These are phyloP conservation scores for Pseudoatta argentina DNA, from an alignment of 1,140 invertebrate genomes.

Conservation along the genomic window DNA sequence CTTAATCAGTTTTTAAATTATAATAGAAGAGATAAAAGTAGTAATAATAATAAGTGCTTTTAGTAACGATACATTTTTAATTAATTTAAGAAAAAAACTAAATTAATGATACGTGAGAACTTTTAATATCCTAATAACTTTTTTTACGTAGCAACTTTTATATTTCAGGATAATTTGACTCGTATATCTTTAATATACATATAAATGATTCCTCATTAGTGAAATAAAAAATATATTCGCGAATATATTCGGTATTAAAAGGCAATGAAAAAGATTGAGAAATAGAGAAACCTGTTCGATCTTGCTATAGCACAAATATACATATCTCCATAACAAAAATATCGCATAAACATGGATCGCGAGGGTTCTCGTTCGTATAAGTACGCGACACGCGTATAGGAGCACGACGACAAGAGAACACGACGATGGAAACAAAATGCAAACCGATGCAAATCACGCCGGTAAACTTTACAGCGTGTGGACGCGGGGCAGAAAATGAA, in stretches of 20 bases:
- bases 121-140: neutral
- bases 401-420: constrained; percentile 45
- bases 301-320: neutral
- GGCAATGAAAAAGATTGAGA: neutral
- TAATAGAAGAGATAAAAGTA: neutral
- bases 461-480: constrained; percentile 74
- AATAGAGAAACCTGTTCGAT: constrained; percentile 12
- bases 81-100: neutral
- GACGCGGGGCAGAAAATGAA: constrained; percentile 75
- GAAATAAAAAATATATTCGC: neutral
- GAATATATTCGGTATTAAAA: neutral
- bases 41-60: neutral
- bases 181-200: neutral
- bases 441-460: constrained; percentile 77
- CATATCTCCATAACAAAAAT: neutral
- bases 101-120: neutral
- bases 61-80: neutral
- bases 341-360: constrained; percentile 11
- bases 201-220: neutral
- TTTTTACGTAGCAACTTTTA: neutral
- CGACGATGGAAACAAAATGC: constrained; percentile 63
- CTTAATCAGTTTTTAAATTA: neutral
- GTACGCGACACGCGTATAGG: neutral
- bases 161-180: neutral
- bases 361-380: neutral